Base-by-base conservation (phyloP, 2,113 vertebrate genomes). In the Perca flavescens region DNA sequence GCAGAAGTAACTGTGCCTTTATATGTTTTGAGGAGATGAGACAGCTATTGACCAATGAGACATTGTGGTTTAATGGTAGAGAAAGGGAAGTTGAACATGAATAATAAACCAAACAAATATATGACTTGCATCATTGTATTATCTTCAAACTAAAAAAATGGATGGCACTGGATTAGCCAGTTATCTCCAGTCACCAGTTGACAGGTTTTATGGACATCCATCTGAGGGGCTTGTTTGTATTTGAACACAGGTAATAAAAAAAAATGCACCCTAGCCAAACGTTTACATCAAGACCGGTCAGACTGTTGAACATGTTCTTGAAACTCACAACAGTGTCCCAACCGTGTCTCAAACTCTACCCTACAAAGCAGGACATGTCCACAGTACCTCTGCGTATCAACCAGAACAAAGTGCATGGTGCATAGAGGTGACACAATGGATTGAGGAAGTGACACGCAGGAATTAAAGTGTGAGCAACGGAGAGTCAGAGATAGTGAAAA, bases 381-480 rank as follows among this genome's bases (percentile, higher is more conserved):
- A 62, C 21, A 31, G 31, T 11, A 36, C 43, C 77, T 74, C 19
- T 34, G 57, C 54, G 68, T 66, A 46, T 65, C 58, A 64, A 22
- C 28, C 61, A 56, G 60, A 81, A 85, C 81, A 86, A 72, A 84
- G 56, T 22, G 58, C 66, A 15, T 0, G 19, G 52, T n/a, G 21
- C 56, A 69, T 46, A 40, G 21, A 63, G 28, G 50, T 13, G 4
- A 73, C 19, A 65, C 61, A 84, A 76, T 78, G 58, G 68, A 54
- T n/a, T 22, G 61, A 88, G 86, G 83, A 92, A 88, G 82, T 77
- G 68, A 78, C 82, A 63, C 40, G 68, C 66, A 81, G 79, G 87
- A 92, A 78, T 40, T 49, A 58, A 36, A 40, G 56, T 7, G 22
- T 34, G 74, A 82, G 66, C 11, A 40, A 47, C 4, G 16, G 67